A percentile compares a stretch with the other conserved stretches of the same genome.
Evolutionary conservation across 2,888 invertebrate genomes (phyloP).

Genomic region (Poecilus cupreus): DNA sequence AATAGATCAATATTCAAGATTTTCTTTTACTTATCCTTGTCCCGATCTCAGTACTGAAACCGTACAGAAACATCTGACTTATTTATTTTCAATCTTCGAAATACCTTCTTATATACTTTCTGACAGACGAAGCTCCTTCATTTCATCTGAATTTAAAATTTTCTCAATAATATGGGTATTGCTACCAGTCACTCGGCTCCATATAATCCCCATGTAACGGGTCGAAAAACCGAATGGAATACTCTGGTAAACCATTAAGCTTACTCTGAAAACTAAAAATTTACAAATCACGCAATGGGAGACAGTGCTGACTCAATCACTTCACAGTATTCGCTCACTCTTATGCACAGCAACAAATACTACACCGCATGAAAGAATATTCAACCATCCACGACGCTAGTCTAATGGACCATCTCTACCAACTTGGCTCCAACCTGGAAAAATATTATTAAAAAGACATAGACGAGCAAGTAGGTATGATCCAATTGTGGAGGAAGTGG

Average conservation of each 20-base stretch:
- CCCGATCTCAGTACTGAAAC: constrained; percentile 57
- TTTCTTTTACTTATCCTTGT: constrained; percentile 61
- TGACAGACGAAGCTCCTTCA: constrained; percentile 61
- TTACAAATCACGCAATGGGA: constrained; percentile 57
- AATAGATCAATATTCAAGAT: constrained; percentile 61
- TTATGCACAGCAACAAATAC: constrained; percentile 59
- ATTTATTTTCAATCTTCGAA: constrained; percentile 61
- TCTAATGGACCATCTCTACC: constrained; percentile 56
- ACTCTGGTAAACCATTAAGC: constrained; percentile 61
- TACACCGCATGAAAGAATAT: constrained; percentile 9
- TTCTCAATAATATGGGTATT: constrained; percentile 56
- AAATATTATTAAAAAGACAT: constrained; percentile 55
- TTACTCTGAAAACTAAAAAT: constrained; percentile 55
- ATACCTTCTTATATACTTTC: constrained; percentile 62
- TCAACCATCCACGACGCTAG: constrained; percentile 51
- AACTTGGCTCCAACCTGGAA: constrained; percentile 50
- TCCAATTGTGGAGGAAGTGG: constrained; percentile 62
- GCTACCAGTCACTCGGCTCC: constrained; percentile 61
- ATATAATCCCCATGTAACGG: constrained; percentile 62
- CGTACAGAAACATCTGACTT: constrained; percentile 58
- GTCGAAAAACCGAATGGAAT: constrained; percentile 60
- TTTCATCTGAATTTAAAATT: constrained; percentile 61
- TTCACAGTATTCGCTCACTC: constrained; percentile 62
- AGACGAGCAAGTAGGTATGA: constrained; percentile 58
- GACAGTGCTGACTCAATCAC: constrained; percentile 59